These are phyloP conservation scores for Pangasianodon gigas DNA, from an alignment of 2,113 vertebrate genomes.

Conservation along the genomic window DNA sequence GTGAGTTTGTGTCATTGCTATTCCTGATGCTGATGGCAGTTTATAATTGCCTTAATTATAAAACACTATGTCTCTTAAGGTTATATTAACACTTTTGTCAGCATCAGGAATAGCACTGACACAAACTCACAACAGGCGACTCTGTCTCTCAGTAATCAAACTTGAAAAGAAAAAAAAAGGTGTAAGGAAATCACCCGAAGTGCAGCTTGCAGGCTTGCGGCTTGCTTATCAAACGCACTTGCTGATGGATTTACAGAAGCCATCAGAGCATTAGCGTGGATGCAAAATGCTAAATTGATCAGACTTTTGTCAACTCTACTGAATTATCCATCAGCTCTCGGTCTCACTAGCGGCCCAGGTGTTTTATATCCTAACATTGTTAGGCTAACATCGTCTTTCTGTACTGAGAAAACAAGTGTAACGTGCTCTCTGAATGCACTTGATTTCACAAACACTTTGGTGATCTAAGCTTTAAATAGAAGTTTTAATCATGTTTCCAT, in stretches of 20 bases:
- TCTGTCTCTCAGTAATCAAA: background rate
- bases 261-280: background rate
- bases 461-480: slow-evolving; percentile 54
- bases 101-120: background rate
- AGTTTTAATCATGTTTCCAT: slow-evolving; percentile 58
- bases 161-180: background rate
- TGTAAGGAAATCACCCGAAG: background rate
- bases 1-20: no score
- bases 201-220: background rate
- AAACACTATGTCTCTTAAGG: slow-evolving; percentile 16
- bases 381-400: background rate
- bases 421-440: slow-evolving; percentile 15
- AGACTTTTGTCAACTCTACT: background rate
- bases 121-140: background rate
- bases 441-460: slow-evolving; percentile 40
- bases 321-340: background rate
- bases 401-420: slow-evolving; percentile 20
- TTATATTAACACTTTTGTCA: slow-evolving; percentile 27
- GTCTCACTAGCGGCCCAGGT: background rate
- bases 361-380: slow-evolving; percentile 7
- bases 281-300: background rate
- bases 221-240: slow-evolving; percentile 1
- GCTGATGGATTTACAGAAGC: background rate
- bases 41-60: slow-evolving; percentile 37
- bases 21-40: no score